Conservation (phyloP, 2,888 invertebrate species). For the Hybos culiciformis region DNA sequence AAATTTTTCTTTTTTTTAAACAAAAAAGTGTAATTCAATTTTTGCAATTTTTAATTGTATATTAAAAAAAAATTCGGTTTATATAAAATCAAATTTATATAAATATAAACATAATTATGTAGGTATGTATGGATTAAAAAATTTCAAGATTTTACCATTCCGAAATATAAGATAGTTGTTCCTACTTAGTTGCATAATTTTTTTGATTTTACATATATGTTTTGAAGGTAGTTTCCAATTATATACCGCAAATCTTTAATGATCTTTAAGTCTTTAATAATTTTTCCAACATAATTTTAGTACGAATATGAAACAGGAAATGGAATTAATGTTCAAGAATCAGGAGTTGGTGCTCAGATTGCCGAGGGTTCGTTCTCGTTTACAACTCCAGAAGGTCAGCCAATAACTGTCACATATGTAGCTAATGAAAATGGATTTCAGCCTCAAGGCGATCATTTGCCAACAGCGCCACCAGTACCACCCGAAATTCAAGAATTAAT, state of each 20-base stretch:
- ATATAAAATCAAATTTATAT: no score
- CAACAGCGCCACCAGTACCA: conserved; percentile 71
- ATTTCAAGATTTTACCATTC: no score
- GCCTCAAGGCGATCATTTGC: conserved; percentile 54
- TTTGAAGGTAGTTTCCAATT: not conserved
- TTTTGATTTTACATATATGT: no score
- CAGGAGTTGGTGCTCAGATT: conserved; percentile 50
- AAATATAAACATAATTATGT: no score
- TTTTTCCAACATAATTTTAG: conserved; percentile 18
- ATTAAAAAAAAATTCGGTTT: no score
- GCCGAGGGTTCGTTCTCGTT: conserved; percentile 57
- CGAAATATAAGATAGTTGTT: no score
- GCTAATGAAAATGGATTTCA: conserved; percentile 59
- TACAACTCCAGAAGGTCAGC: conserved; percentile 58
- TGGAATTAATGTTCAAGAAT: conserved; percentile 56
- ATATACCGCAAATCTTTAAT: not conserved
- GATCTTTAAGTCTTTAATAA: not conserved
- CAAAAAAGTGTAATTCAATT: not conserved
- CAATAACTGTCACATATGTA: conserved; percentile 48
- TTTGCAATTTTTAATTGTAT: no score
- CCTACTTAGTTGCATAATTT: no score
- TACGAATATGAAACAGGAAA: conserved; percentile 64
- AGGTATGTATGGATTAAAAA: no score
- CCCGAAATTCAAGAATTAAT: conserved; percentile 47
- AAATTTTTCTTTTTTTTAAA: not conserved